Evolutionary conservation across 2,797 vertebrate genomes (phyloP), one percentile per base, ranked within the genome.

Genomic region (Acipenser oxyrinchus): DNA sequence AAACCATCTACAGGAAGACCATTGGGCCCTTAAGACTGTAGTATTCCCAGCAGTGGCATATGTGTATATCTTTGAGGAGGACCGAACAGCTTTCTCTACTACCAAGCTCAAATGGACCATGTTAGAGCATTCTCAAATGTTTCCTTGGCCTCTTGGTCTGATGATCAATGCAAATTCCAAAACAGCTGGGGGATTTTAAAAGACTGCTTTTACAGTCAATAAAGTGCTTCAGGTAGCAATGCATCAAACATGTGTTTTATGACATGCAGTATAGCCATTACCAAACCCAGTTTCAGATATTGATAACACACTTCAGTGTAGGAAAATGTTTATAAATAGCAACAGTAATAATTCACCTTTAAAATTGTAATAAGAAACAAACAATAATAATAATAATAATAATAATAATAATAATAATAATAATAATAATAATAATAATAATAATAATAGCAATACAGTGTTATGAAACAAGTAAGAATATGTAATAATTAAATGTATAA

Each of bases 191-290:
- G 11, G 18, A 59, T 9, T 53, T 69, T 78, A 75, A 68, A 65
- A 74, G 80, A 73, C 79, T 60, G 72, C 51, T 10, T 53, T 65
- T 75, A 72, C 75, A 72, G 85, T 85, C 81, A 74, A 87, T 83
- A 75, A 72, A 65, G 76, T 80, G 80, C 78, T 79, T 69, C 63
- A 49, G 57, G 68, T 72, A 72, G 77, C 79, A 80, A 88, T 87
- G 81, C 85, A 86, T 87, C 84, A 86, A 62, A 74, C 23, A 37
- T 18, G 15, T 37, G 23, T 37, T 37, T 37, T 37, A 37, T 37
- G 23, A 37, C 23, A 37, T 2, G 2, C 23, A 37, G 4, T 37
- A 2, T 37, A 37, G 23, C 23, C 23, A 37, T 1, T 37, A 37
- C 23, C 23, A 37, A 37, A 37, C 23, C 4, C 23, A 37, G 2